These are phyloP conservation scores for Upupa epops DNA, from an alignment of 2,113 vertebrate genomes.

Conservation along the genomic window DNA sequence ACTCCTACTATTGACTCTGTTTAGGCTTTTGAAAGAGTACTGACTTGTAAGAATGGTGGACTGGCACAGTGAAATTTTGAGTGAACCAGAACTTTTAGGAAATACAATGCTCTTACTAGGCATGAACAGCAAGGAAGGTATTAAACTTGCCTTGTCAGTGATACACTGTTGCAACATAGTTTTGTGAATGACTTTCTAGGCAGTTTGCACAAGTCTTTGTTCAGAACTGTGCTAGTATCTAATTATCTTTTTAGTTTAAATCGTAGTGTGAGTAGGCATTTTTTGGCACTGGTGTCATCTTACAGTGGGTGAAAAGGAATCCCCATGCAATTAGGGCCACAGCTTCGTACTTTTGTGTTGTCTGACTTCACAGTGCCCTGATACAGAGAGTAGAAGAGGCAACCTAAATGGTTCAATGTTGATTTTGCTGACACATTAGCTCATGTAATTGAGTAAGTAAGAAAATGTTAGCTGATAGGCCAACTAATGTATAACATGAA, in stretches of 20 bases:
- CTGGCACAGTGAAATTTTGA: not conserved
- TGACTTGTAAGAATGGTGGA: not conserved
- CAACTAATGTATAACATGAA: not conserved
- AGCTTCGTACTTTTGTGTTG: not conserved
- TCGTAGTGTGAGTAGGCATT: not conserved
- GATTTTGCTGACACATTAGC: not conserved
- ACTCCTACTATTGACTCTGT: not conserved
- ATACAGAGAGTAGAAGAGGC: not conserved
- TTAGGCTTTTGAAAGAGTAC: not conserved
- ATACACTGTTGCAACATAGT: not conserved
- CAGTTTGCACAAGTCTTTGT: not conserved
- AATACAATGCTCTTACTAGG: not conserved
- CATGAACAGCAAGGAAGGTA: not conserved
- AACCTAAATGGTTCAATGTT: not conserved
- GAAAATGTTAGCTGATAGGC: not conserved
- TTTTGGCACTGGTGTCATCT: not conserved
- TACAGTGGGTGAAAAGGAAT: not conserved
- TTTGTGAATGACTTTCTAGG: not conserved
- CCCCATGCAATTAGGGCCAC: not conserved
- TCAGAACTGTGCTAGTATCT: not conserved
- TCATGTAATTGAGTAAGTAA: not conserved
- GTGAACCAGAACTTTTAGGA: not conserved
- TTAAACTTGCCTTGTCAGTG: not conserved
- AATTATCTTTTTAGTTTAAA: not conserved
- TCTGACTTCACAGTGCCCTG: not conserved